phyloP scores from a whole-genome alignment of 2,797 vertebrate species.

The Enteromius paludinosus region DNA sequence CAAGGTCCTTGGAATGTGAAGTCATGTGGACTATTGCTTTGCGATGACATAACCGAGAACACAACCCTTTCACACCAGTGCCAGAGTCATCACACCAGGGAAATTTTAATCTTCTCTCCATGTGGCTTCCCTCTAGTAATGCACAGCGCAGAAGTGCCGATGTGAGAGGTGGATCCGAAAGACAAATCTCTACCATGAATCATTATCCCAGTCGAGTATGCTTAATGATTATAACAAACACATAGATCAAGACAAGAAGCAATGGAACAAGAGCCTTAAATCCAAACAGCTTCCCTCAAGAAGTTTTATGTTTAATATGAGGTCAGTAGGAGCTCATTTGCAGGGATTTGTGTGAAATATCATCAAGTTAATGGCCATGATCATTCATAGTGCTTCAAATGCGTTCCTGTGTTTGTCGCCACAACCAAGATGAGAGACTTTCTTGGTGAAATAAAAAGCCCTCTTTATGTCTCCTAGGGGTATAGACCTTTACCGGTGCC shows the following conservation, averaged over 20 bases:
- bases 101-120: constrained; percentile 56
- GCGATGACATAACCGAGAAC: constrained; percentile 57
- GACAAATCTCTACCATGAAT: constrained; percentile 4
- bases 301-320: constrained; percentile 15
- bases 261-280: constrained; percentile 2
- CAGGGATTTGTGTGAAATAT: background rate
- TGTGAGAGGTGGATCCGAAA: constrained; percentile 44
- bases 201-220: constrained; percentile 16
- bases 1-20: constrained; percentile 29
- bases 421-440: background rate
- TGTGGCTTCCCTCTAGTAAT: constrained; percentile 48
- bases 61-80: constrained; percentile 20
- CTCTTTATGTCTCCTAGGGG: constrained; percentile 38
- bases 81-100: constrained; percentile 19
- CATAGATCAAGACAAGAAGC: background rate
- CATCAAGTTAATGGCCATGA: constrained; percentile 9
- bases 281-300: constrained; percentile 3
- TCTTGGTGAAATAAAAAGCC: constrained; percentile 42
- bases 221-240: constrained; percentile 19
- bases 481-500: constrained; percentile 18
- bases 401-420: background rate
- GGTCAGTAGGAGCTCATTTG: constrained; percentile 3
- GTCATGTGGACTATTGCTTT: constrained; percentile 17
- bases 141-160: constrained; percentile 45
- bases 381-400: constrained; percentile 7